Evolutionary conservation across 2,888 invertebrate species (phyloP).

Genomic region (Drosophila tripunctata): DNA sequence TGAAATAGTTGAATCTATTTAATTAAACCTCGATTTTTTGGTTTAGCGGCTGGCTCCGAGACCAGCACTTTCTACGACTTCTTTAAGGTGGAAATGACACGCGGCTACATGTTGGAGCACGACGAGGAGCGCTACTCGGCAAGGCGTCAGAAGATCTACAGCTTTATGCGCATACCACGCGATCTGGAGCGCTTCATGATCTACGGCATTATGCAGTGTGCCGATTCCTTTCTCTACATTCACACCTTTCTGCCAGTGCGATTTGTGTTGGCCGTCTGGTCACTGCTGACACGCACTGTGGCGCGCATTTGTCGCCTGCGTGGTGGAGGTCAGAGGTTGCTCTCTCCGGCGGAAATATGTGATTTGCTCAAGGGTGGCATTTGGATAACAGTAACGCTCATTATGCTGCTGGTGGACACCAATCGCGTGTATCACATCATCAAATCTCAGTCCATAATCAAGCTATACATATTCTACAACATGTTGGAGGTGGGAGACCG

Average conservation of each 20-base stretch:
- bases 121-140: slow-evolving; percentile 98
- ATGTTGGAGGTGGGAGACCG: slow-evolving; percentile 99
- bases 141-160: slow-evolving; percentile 97
- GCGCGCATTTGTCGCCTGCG: slow-evolving; percentile 89
- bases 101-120: slow-evolving; percentile 96
- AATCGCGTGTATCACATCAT: slow-evolving; percentile 99
- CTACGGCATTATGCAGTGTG: slow-evolving; percentile 97
- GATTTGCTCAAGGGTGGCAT: slow-evolving; percentile 97
- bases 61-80: slow-evolving; percentile 86
- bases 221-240: slow-evolving; percentile 98
- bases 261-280: slow-evolving; percentile 94
- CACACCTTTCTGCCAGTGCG: slow-evolving; percentile 98
- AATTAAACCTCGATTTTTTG: background rate
- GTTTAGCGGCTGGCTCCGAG: slow-evolving; percentile 35
- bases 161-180: slow-evolving; percentile 97
- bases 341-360: slow-evolving; percentile 96
- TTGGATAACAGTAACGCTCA: slow-evolving; percentile 91
- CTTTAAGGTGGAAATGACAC: slow-evolving; percentile 93
- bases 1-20: background rate
- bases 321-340: slow-evolving; percentile 85
- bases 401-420: slow-evolving; percentile 96
- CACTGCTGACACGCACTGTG: slow-evolving; percentile 90
- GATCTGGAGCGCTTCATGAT: slow-evolving; percentile 96
- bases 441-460: slow-evolving; percentile 99
- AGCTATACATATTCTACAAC: slow-evolving; percentile 99